Conservation (phyloP, 2,888 invertebrate species). For the Drosophila acutilabella region DNA sequence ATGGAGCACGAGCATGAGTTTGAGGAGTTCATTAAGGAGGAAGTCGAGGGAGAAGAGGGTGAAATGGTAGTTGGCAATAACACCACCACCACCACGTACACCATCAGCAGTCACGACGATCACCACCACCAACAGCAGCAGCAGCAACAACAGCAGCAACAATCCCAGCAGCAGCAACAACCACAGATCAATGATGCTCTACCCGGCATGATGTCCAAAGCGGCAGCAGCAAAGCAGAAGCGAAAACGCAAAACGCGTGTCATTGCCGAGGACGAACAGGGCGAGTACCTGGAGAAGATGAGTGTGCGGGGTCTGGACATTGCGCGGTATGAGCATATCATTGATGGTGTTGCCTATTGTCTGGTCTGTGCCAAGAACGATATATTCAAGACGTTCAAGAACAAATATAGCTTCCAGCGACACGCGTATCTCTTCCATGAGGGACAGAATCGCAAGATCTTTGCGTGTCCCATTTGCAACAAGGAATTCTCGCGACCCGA, state of each 20-base stretch:
- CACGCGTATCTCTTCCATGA: constrained; percentile 84
- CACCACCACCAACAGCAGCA: constrained; percentile 39
- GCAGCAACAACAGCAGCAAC: constrained; percentile 30
- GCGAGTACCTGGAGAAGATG: constrained; percentile 84
- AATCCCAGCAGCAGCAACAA: constrained; percentile 27
- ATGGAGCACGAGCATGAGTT: constrained; percentile 65
- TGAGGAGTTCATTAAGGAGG: constrained; percentile 74
- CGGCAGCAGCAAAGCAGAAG: constrained; percentile 80
- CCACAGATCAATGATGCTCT: constrained; percentile 53
- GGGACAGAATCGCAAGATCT: constrained; percentile 83
- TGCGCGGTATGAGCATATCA: constrained; percentile 84
- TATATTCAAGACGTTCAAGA: constrained; percentile 83
- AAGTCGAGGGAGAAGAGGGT: constrained; percentile 63
- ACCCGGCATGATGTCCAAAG: constrained; percentile 56
- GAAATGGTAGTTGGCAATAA: constrained; percentile 51
- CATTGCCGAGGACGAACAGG: constrained; percentile 83
- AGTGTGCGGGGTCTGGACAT: constrained; percentile 84
- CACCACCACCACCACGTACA: constrained; percentile 40
- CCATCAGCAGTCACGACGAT: constrained; percentile 18
- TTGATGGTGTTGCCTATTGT: constrained; percentile 83
- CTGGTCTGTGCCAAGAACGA: constrained; percentile 84
- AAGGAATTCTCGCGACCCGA: constrained; percentile 84
- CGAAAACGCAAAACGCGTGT: constrained; percentile 83
- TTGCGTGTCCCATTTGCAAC: constrained; percentile 84
- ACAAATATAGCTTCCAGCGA: constrained; percentile 84